Conservation (phyloP, 2,113 vertebrate genomes). For the Erpornis zantholeuca region DNA sequence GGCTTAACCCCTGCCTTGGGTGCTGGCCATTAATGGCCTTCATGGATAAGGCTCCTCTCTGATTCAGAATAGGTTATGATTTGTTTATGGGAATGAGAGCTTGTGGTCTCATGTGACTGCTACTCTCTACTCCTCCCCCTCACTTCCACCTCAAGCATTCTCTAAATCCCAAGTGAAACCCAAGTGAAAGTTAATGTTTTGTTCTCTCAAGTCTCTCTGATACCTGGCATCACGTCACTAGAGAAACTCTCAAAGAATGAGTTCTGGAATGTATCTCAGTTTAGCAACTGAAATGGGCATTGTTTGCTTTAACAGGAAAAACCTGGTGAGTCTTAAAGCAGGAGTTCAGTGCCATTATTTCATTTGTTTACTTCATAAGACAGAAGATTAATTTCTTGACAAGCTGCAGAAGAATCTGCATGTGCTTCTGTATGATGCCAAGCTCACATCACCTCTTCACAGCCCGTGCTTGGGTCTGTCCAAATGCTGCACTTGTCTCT, state of each 20-base stretch:
- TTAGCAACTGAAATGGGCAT: neutral
- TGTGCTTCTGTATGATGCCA: neutral
- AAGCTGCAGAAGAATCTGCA: neutral
- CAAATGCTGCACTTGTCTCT: neutral
- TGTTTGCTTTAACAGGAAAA: neutral
- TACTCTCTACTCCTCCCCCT: neutral
- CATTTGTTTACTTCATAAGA: neutral
- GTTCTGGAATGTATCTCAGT: neutral
- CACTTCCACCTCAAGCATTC: neutral
- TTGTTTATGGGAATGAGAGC: neutral
- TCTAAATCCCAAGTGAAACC: neutral
- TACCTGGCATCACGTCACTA: neutral
- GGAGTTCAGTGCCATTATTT: neutral
- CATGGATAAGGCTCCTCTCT: neutral
- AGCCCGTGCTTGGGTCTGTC: fast-evolving
- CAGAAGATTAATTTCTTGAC: neutral
- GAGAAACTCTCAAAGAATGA: neutral
- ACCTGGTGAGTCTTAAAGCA: neutral
- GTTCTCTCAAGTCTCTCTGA: neutral
- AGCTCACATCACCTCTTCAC: neutral
- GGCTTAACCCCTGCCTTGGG: neutral
- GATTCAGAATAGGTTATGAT: neutral
- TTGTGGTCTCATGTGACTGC: neutral
- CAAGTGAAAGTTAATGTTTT: neutral
- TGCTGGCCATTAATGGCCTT: neutral